Base-by-base conservation (phyloP, 1,140 invertebrate species). In the Ladona fulva region DNA sequence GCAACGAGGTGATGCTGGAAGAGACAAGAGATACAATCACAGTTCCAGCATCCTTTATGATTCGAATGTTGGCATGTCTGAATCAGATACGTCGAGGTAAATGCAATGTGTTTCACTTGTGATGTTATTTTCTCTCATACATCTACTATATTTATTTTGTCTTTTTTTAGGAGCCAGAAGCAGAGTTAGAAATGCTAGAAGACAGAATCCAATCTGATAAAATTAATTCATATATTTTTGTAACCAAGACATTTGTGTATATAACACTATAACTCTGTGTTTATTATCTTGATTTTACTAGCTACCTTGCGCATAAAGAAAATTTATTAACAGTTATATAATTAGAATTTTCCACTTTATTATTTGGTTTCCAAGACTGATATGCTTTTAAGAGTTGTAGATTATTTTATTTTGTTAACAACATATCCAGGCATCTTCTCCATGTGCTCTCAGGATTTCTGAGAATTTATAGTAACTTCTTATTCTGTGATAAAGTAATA, bases 21-120 rank as follows among this genome's bases (percentile, higher is more conserved):
- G 94, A 96, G 85, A 95, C 94, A 11, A 91, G 91, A 84, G 94
- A 96, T 82, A 96, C 94, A 0, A 94, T 96, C 80, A 96, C 94
- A 44, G 93, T 96, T 76, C 94, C 95, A 77, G 94, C 94, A 19
- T 90, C 92, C 74, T 95, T 96, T 82, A 95, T 96, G 93, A 93
- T 96, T 78, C 86, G 94, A 80, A 93, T 95, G 89, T 83, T 96
- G 81, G 91, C 93, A 24, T 93, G 92, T 80, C 85, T 95, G 24
- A 94, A 93, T 87, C 91, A 92, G 80, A 88, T 92, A 81, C 86
- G 90, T 83, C 86, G 89, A 87, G 88, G 89, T 80, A 80, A 82
- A 6, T 66, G n/a, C 1, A 3, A 6, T 3, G 3, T 66, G 52
- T 66, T 16, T 6, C n/a, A 66, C 14, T 66, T 3, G 10, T 52